phyloP scores from a whole-genome alignment of 2,888 invertebrate genomes.

The Tridacna gigas region DNA sequence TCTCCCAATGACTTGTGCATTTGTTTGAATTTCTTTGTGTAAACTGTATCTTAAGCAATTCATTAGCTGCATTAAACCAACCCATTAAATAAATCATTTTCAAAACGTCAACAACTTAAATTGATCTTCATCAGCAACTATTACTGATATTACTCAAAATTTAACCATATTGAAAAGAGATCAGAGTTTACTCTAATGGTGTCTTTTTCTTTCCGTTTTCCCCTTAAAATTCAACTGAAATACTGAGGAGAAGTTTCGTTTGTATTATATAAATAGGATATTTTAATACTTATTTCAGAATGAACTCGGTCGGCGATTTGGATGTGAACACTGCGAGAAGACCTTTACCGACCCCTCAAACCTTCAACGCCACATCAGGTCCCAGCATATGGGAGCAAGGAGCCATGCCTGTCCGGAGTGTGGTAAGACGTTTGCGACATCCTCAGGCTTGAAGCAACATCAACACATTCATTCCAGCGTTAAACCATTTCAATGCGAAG shows the following conservation, averaged over 20 bases:
- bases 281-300: constrained; percentile 27
- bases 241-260: background rate
- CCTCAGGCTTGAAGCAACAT: constrained; percentile 99
- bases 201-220: no score
- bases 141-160: no score
- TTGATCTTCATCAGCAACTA: no score
- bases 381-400: constrained; percentile 97
- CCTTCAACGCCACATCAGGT: constrained; percentile 97
- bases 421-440: constrained; percentile 99
- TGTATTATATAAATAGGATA: background rate
- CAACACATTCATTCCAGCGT: constrained; percentile 99
- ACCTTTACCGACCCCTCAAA: constrained; percentile 97
- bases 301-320: constrained; percentile 85
- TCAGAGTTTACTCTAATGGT: no score
- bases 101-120: no score
- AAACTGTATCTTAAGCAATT: no score
- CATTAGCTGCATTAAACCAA: no score
- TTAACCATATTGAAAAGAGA: no score
- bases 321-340: constrained; percentile 92
- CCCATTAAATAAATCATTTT: no score
- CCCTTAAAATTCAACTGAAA: background rate
- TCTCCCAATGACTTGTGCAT: no score
- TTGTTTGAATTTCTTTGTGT: no score
- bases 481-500: constrained; percentile 96
- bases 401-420: constrained; percentile 97